phyloP scores from a whole-genome alignment of 1,140 invertebrate genomes.

The Microplitis mediator region DNA sequence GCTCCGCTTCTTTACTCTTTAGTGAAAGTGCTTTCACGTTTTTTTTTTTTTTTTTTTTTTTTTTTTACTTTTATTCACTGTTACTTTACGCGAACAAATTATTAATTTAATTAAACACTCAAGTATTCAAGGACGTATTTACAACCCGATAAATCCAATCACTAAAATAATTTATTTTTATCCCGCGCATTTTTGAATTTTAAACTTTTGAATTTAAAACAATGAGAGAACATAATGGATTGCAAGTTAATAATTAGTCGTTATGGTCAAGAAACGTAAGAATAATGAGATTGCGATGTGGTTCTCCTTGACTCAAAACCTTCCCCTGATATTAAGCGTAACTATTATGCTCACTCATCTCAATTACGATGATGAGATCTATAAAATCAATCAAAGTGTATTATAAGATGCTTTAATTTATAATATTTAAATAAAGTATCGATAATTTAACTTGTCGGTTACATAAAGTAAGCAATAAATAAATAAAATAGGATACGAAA shows the following conservation, averaged over 20 bases:
- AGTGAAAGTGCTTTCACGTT: constrained; percentile 48
- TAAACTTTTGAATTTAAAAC: neutral
- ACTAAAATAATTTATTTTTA: too few species aligned
- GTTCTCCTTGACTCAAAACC: constrained; percentile 55
- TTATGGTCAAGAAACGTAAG: constrained; percentile 19
- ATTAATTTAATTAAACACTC: too few species aligned
- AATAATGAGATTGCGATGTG: constrained; percentile 45
- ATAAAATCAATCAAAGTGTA: neutral
- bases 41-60: neutral
- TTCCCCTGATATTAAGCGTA: constrained; percentile 30
- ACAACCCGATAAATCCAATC: too few species aligned
- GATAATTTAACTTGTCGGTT: neutral
- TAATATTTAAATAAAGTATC: too few species aligned
- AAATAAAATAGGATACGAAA: neutral
- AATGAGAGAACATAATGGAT: neutral
- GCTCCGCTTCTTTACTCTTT: constrained; percentile 15
- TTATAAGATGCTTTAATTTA: too few species aligned
- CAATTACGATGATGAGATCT: constrained; percentile 27
- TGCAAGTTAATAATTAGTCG: neutral
- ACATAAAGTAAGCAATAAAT: neutral
- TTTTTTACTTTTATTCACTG: neutral
- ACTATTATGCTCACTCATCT: constrained; percentile 27
- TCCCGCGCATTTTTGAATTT: too few species aligned
- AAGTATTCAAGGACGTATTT: too few species aligned
- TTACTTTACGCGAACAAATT: too few species aligned